A percentile compares a stretch with the other conserved stretches of the same genome.
phyloP scores from a whole-genome alignment of 1,140 invertebrate species.

The Bactericera cockerelli region DNA sequence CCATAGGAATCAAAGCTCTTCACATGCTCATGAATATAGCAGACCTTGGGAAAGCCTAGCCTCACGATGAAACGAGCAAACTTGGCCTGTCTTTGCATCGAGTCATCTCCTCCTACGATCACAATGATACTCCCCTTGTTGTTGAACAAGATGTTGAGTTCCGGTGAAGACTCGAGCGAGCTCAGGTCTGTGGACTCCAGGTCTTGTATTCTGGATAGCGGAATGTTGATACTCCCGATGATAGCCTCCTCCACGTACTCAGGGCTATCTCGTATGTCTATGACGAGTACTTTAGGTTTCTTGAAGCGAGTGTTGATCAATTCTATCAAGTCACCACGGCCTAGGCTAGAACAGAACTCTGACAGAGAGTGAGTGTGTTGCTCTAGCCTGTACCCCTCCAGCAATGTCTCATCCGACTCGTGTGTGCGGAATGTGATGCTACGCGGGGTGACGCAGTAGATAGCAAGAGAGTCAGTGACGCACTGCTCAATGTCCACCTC shows the following conservation, averaged over 20 bases:
- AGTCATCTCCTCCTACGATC: constrained; percentile 45
- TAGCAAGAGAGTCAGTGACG: constrained; percentile 72
- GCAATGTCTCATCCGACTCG: constrained; percentile 31
- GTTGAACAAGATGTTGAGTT: constrained; percentile 39
- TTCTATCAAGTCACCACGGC: constrained; percentile 63
- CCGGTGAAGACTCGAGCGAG: constrained; percentile 26
- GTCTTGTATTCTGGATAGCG: constrained; percentile 51
- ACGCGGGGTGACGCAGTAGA: constrained; percentile 71
- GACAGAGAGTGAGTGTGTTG: constrained; percentile 19
- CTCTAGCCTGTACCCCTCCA: constrained; percentile 6
- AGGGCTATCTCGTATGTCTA: constrained; percentile 55
- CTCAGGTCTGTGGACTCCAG: constrained; percentile 12
- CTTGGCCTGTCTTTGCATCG: constrained; percentile 49
- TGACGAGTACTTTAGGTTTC: constrained; percentile 46
- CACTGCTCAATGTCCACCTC: constrained; percentile 91
- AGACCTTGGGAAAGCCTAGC: constrained; percentile 45
- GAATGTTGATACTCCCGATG: constrained; percentile 69
- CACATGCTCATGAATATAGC: constrained; percentile 55
- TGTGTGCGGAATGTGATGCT: constrained; percentile 74
- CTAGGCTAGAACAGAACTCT: constrained; percentile 67
- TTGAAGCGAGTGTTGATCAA: constrained; percentile 42
- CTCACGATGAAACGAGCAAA: constrained; percentile 54
- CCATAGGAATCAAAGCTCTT: constrained; percentile 32
- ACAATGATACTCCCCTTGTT: constrained; percentile 51
- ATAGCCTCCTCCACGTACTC: constrained; percentile 60